Conservation (phyloP, 2,888 invertebrate genomes). For the Andrena haemorrhoa region DNA sequence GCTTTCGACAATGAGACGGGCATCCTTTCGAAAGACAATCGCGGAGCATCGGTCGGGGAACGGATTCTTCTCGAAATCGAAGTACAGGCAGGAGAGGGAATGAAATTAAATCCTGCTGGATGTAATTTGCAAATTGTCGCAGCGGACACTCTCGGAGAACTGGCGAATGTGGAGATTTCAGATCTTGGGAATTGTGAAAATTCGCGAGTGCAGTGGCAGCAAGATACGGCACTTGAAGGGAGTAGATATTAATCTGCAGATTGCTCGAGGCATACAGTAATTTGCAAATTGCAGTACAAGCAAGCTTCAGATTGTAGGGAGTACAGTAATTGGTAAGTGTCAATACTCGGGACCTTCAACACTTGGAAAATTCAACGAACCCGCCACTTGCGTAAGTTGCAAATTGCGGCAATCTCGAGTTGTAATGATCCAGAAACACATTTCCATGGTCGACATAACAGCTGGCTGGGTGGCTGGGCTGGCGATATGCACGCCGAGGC, state of each 20-base stretch:
- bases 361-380: too few species aligned
- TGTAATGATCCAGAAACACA: neutral
- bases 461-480: neutral
- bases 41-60: neutral
- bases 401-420: neutral
- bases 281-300: neutral
- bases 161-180: neutral
- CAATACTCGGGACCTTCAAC: neutral
- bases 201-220: neutral
- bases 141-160: neutral
- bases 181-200: neutral
- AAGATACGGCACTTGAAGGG: neutral
- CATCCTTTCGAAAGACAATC: neutral
- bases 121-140: neutral
- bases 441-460: neutral
- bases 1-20: conserved; percentile 8
- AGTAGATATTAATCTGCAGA: neutral
- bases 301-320: neutral
- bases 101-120: neutral
- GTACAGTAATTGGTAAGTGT: neutral
- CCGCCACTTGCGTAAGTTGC: neutral
- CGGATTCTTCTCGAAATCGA: neutral
- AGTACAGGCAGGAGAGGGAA: too few species aligned
- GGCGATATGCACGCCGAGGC: neutral
- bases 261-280: neutral